Evolutionary conservation across 2,888 invertebrate species (phyloP), one percentile per base, ranked within the genome.

Genomic region (Oscheius myriophilus): DNA sequence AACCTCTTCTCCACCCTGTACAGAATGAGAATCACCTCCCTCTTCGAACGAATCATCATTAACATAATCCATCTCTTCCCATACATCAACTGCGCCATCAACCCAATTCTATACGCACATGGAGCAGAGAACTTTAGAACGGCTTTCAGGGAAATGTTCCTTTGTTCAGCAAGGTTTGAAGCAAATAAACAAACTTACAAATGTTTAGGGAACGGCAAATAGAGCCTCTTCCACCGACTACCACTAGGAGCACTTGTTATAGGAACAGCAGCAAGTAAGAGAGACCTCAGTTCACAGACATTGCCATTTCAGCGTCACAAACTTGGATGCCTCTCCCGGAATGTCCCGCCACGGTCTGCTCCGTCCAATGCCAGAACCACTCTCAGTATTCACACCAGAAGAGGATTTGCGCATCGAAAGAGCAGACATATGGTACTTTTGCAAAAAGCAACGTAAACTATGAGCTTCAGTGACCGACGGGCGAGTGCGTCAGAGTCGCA

Each of bases 21-120:
- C 62, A 78, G 80, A 21, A 67, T 82, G 25, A 75, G 82, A 9
- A 80, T 85, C 14, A 79, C 76, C 9, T 82, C 85, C 1, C 79
- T 77, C 55, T 78, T 86, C 39, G 82, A 82, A 69, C 71, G 84
- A 42, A 82, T 85, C 49, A 73, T 86, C 43, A 80, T 86, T 61
- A 85, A 85, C 71, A 80, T 85, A 33, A 72, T 84, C 59, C 85
- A 85, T 54, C 74, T 85, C 26, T 83, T 84, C 62, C 85, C 84
- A 14, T 85, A 85, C 69, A 74, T 86, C 45, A 85, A 85, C 70
- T 85, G 85, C 69, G 84, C 85, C 21, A 72, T 85, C n/a, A 86
- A 86, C 62, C 85, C 85, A 4, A 72, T 85, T 21, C 69, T 85
- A 1, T 85, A 85, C 63, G 86, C 82, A 0, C 78, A 75, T 12